Evolutionary conservation across 2,888 invertebrate species (phyloP).

Genomic region (Melanostoma scalare): DNA sequence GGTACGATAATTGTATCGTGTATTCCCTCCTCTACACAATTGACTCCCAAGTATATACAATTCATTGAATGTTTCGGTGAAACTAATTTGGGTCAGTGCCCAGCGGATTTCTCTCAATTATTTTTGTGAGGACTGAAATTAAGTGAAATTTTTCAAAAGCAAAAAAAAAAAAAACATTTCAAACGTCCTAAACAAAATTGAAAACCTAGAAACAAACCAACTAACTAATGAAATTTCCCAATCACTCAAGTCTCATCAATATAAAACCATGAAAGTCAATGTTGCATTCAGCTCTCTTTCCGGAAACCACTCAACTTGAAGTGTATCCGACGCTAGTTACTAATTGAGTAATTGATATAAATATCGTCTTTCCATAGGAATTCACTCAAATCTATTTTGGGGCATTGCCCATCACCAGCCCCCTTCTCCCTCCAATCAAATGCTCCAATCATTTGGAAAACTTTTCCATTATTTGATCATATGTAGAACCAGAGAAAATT

Average conservation of each 20-base stretch:
- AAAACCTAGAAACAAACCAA: too few species aligned
- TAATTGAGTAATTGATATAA: constrained; percentile 52
- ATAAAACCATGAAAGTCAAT: constrained; percentile 21
- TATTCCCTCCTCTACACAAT: too few species aligned
- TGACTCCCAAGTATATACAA: too few species aligned
- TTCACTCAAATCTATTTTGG: constrained; percentile 14
- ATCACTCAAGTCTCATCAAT: constrained; percentile 3
- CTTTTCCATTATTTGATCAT: constrained; percentile 63
- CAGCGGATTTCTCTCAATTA: too few species aligned
- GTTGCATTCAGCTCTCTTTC: constrained; percentile 3
- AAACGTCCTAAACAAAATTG: too few species aligned
- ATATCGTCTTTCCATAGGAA: not conserved
- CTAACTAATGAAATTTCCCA: not conserved
- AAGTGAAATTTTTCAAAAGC: too few species aligned
- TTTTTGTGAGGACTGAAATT: too few species aligned
- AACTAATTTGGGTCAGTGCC: too few species aligned
- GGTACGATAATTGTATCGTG: too few species aligned
- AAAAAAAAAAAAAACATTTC: too few species aligned
- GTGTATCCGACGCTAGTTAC: constrained; percentile 45
- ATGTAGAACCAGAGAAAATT: constrained; percentile 45
- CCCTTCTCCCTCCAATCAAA: constrained; percentile 20
- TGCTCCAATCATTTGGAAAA: constrained; percentile 43
- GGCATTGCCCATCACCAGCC: not conserved
- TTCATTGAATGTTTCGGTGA: too few species aligned
- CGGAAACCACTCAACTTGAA: constrained; percentile 42